Percentiles rank a stretch among this genome's conserved stretches.
Conservation (phyloP, 64 coral and sea anemone species). For the Catalaphyllia jardinei region DNA sequence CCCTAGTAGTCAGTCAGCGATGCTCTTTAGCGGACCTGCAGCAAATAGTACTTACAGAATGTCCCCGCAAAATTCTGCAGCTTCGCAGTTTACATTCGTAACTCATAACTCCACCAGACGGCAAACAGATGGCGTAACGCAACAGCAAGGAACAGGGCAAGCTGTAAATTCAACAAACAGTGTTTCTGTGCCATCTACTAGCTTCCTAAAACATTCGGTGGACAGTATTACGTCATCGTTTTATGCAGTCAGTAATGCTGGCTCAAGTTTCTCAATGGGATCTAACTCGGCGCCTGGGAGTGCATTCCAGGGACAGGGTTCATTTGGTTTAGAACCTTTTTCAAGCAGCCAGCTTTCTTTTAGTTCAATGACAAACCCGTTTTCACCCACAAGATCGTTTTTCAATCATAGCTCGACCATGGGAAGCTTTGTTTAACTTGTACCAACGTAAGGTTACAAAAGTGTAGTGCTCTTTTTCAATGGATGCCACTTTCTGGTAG, state of each 20-base stretch:
- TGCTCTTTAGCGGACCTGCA: neutral
- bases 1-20: neutral
- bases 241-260: conserved; percentile 10
- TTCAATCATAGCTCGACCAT: conserved; percentile 56
- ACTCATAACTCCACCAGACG: neutral
- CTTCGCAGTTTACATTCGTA: neutral
- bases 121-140: neutral
- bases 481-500: too few relatives aligned
- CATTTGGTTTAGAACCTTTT: conserved; percentile 1
- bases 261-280: neutral
- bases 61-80: neutral
- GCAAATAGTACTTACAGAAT: neutral
- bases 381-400: conserved; percentile 34
- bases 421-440: conserved; percentile 59
- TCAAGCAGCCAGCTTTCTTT: conserved; percentile 14
- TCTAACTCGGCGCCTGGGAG: neutral
- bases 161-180: conserved; percentile 22
- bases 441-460: too few relatives aligned
- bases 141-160: neutral
- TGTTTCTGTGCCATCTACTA: conserved; percentile 43
- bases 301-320: neutral
- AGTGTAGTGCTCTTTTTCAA: too few relatives aligned
- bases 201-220: conserved; percentile 66
- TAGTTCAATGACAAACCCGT: conserved; percentile 29
- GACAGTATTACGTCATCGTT: conserved; percentile 65